Evolutionary conservation across 2,888 invertebrate species (phyloP), one percentile per base, ranked within the genome.

Genomic region (Lasioglossum vierecki): DNA sequence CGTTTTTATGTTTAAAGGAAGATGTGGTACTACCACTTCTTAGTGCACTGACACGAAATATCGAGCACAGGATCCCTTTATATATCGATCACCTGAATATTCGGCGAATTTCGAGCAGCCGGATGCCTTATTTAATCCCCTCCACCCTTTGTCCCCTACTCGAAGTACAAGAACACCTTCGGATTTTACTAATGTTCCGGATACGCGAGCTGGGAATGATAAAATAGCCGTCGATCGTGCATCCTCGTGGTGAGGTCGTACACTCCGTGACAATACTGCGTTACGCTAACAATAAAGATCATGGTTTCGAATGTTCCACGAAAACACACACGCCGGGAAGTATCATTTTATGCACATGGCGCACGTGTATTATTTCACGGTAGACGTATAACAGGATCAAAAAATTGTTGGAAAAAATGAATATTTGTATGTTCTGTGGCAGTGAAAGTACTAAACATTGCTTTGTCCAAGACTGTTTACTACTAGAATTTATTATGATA

Each of bases 21-120:
- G 35, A 53, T 60, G 53, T 84, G 84, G 76, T 57, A 85, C 63
- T 26, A 49, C 70, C 76, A 9, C 44, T 89, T 86, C 89, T 85
- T 87, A 85, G 86, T 89, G 88, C 88, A 93, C 93, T 92, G 93
- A 92, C 89, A 92, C 89, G 91, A 83, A 87, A 88, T 78, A 84
- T 75, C 81, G 80, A 74, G 85, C 84, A 79, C 77, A 78, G 83
- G 90, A 89, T 92, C 88, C 90, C 93, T 92, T 93, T 93, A 92
- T 93, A 93, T 93, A 93, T 91, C 90, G 90, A 91, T 91, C 90
- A 91, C 80, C 83, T 84, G 89, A 85, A 88, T 89, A 93, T 92
- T 91, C 92, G 91, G 88, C 85, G 91, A 92, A 89, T 90, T 91
- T 91, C 88, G 86, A 86, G 84, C 87, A 91, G 91, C 86, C 89